Percentiles rank a stretch among this genome's conserved stretches.
Conservation (phyloP, 2,888 invertebrate species). For the Agrotis ipsilon region DNA sequence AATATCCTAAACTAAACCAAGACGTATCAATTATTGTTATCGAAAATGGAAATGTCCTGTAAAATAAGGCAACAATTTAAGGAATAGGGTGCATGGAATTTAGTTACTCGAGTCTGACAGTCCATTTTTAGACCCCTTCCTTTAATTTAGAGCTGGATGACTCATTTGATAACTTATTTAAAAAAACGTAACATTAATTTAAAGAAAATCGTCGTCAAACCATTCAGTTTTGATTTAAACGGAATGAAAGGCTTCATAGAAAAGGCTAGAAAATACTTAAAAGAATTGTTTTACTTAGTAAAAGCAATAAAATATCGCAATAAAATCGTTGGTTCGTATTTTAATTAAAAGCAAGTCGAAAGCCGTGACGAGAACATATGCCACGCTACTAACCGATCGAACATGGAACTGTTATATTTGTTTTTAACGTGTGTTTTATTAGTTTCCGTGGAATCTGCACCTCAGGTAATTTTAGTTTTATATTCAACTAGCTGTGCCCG, state of each 20-base stretch:
- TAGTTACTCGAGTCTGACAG: too few species aligned
- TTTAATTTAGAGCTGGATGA: too few species aligned
- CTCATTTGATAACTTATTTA: too few species aligned
- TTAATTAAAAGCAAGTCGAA: constrained; percentile 61
- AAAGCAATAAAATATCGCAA: constrained; percentile 49
- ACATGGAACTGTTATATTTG: constrained; percentile 64
- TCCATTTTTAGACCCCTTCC: too few species aligned
- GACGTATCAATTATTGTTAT: too few species aligned
- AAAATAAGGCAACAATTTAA: too few species aligned
- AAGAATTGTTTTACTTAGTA: constrained; percentile 2
- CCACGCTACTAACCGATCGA: constrained; percentile 19
- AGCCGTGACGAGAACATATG: constrained; percentile 43
- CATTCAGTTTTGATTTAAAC: not conserved
- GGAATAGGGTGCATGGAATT: too few species aligned
- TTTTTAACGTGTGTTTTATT: constrained; percentile 69
- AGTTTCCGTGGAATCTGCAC: constrained; percentile 61
- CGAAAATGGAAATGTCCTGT: too few species aligned
- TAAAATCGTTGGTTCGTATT: constrained; percentile 42
- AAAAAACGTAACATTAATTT: not conserved
- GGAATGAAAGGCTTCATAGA: not conserved
- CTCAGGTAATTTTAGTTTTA: constrained; percentile 72
- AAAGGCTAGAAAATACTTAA: constrained; percentile 6
- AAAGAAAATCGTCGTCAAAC: too few species aligned
- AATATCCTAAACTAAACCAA: not conserved
- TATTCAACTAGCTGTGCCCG: too few species aligned